phyloP scores from a whole-genome alignment of 2,888 invertebrate species.

The Tenthredo amoena region DNA sequence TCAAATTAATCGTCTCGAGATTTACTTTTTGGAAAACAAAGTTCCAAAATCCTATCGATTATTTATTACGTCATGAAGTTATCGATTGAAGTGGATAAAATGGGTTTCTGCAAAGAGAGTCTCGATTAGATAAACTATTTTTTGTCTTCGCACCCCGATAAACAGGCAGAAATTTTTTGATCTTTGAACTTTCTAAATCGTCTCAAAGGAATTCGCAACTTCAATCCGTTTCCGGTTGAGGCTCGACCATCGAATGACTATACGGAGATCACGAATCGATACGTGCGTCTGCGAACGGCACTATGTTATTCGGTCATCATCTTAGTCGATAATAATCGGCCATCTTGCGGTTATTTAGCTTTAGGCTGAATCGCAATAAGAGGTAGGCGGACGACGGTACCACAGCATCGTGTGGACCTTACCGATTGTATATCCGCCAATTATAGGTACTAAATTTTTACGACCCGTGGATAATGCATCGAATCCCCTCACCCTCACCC shows the following conservation, averaged over 20 bases:
- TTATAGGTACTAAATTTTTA: slow-evolving; percentile 70
- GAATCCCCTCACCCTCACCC: slow-evolving; percentile 42
- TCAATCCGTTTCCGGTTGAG: not conserved
- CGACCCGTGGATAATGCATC: slow-evolving; percentile 60
- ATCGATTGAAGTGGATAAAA: too few species aligned
- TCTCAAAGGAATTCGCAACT: not conserved
- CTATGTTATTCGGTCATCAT: slow-evolving; percentile 29
- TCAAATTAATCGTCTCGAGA: too few species aligned
- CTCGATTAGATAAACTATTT: too few species aligned
- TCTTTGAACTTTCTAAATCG: too few species aligned
- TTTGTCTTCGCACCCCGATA: too few species aligned
- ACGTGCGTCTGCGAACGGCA: not conserved
- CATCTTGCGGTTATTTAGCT: slow-evolving; percentile 43
- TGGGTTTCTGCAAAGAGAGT: too few species aligned
- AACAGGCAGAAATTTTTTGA: too few species aligned
- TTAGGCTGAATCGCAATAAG: not conserved
- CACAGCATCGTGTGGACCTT: slow-evolving; percentile 38
- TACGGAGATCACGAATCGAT: slow-evolving; percentile 9
- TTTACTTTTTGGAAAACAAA: too few species aligned
- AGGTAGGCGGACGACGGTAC: slow-evolving; percentile 36
- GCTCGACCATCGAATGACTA: not conserved
- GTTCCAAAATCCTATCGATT: too few species aligned
- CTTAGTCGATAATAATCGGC: slow-evolving; percentile 13
- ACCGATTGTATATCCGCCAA: slow-evolving; percentile 61
- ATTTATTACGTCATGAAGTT: too few species aligned